Evolutionary conservation across 2,888 invertebrate genomes (phyloP), one percentile per base, ranked within the genome.

Genomic region (Sesia bembeciformis): DNA sequence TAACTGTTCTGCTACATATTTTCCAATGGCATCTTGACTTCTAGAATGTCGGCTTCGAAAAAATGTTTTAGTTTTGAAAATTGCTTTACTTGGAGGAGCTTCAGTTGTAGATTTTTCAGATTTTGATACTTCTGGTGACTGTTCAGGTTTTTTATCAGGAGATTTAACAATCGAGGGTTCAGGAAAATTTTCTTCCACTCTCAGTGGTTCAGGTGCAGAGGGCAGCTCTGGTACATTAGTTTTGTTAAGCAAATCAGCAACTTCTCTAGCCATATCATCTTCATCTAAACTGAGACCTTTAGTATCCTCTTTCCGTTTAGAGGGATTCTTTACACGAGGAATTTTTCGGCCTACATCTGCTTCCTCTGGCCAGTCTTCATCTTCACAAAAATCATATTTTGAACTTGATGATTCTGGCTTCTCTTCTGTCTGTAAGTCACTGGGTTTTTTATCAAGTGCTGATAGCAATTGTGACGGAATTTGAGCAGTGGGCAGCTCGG

Each of bases 321-420:
- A 70, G 40, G 84, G 80, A 67, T 86, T 89, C 60, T 84, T 87
- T 3, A 93, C 91, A 54, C 93, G 83, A 0, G 93, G 93, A 62
- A 94, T 93, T 83, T 94, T 94, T 60, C 93, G 85, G 7, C 93
- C 90, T 40, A 74, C 84, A 61, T 87, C 90, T 39, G 84, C 81
- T 66, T 91, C 90, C 56, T 90, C 81, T 6, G 90, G 87, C 86
- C 91, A 89, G 66, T 90, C 91, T 70, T 94, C 92, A 62, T 94
- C 94, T 59, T 95, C 94, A 62, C 94, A 93, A 72, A 95, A 95
- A 75, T 96, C 95, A 71, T 95, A 96, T 72, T 95, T 95, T 0
- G 94, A 93, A 62, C 81, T 84, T 1, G 84, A 78, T 23, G 87
- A 78, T 63, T 90, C 81, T 61, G 90, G 77, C 77, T 90, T 79